Evolutionary conservation across 2,888 invertebrate genomes (phyloP).

Genomic region (Athalia cordata): DNA sequence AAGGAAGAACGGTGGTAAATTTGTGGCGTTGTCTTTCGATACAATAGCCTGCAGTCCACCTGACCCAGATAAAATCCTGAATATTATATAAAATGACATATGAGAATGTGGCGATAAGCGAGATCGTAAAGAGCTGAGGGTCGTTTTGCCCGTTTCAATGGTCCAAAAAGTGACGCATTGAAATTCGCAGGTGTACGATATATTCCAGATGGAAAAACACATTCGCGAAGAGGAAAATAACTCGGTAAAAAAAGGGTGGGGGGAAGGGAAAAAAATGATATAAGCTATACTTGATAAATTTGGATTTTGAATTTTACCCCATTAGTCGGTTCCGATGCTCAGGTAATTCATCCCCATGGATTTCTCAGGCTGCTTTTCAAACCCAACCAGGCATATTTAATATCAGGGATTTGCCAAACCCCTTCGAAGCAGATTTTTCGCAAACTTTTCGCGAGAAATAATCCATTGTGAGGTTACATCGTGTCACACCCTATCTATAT

Average conservation of each 20-base stretch:
- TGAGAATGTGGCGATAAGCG: no score
- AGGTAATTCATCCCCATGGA: no score
- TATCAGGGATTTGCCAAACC: slow-evolving; percentile 14
- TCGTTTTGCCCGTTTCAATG: not conserved
- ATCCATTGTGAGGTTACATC: slow-evolving; percentile 14
- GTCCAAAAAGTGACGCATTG: slow-evolving; percentile 38
- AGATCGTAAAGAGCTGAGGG: not conserved
- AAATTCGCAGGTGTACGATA: slow-evolving; percentile 29
- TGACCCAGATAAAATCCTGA: no score
- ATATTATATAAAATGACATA: no score
- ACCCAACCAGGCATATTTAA: not conserved
- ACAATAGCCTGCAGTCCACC: no score
- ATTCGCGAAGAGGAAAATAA: slow-evolving; percentile 37
- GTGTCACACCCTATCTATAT: not conserved
- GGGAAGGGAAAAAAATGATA: slow-evolving; percentile 2
- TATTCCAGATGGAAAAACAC: slow-evolving; percentile 14
- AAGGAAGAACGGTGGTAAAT: no score
- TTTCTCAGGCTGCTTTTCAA: not conserved
- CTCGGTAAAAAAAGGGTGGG: slow-evolving; percentile 6
- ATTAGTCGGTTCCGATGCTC: no score
- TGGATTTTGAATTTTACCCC: no score
- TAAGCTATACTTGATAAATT: no score
- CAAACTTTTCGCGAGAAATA: not conserved
- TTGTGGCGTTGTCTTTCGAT: no score
- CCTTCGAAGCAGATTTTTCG: not conserved